Evolutionary conservation across 92 coral and sea anemone genomes (phyloP), one percentile per base, ranked within the genome.

Genomic region (Palythoa grandiflora): DNA sequence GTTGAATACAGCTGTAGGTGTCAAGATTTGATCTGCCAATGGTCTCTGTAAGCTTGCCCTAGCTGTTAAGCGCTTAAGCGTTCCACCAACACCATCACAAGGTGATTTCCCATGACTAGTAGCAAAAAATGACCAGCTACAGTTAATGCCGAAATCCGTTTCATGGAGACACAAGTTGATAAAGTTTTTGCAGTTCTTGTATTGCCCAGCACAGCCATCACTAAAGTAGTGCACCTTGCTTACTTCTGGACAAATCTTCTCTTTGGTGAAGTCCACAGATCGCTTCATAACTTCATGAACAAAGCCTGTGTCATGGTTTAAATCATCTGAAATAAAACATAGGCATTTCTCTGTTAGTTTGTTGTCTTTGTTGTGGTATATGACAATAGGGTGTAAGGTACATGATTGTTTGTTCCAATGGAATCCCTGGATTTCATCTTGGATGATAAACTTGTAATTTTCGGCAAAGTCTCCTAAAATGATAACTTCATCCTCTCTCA

Each of bases 41-140:
- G 73, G 68, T 28, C 89, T 86, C 48, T 71, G 80, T 20, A 84
- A 19, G 37, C 88, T 86, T n/a, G 89, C 89, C n/a, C 55, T 54
- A 2, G 54, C 89, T 5, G 73, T 86, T 65, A 87, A 77, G 40
- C 78, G 68, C 63, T 87, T 77, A 13, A 87, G 84, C 11, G 89
- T 87, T 48, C 89, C 84, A 9, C 85, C 89, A 63, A 77, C 54
- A 6, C 85, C 77, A 77, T 87, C 89, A 87, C 89, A 87, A 40
- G 89, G 89, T 9, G 89, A 86, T 57, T 86, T 86, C 44, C 89
- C 83, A 86, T 86, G 89, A 55, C 83, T 86, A 35, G 83, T 76
- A 57, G 89, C 84, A 52, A 87, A 75, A 59, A 86, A 28, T 14
- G 16, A 73, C 78, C 78, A 73, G 54, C 6, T 15, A 13, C 78